A percentile compares a stretch with the other conserved stretches of the same genome.
phyloP scores from a whole-genome alignment of 2,113 vertebrate species.

The Tylochromis polylepis region DNA sequence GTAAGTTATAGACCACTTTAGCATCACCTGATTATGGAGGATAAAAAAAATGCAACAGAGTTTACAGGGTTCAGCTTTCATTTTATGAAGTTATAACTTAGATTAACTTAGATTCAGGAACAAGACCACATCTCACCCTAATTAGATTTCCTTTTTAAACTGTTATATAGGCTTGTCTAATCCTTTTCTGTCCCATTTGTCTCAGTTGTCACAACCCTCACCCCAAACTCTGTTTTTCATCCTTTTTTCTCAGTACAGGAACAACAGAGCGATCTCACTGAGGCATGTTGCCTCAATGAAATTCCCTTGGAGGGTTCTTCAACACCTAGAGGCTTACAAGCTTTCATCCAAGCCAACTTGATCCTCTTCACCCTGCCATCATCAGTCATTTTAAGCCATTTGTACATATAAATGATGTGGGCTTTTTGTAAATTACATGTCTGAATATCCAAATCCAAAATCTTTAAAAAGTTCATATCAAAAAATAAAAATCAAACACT shows the following conservation, averaged over 20 bases:
- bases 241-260: neutral
- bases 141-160: neutral
- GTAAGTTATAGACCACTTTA: rapidly evolving
- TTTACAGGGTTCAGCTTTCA: neutral
- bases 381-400: neutral
- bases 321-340: neutral
- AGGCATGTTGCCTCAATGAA: neutral
- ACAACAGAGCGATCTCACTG: neutral
- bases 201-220: neutral
- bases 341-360: neutral
- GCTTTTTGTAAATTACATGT: neutral
- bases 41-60: neutral
- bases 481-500: neutral
- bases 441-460: neutral
- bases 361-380: neutral
- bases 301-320: neutral
- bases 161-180: neutral
- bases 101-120: neutral
- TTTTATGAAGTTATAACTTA: neutral
- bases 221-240: neutral
- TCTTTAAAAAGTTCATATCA: neutral
- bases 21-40: neutral
- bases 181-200: neutral
- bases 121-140: neutral
- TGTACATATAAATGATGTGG: neutral